Conservation (phyloP, 1,140 invertebrate genomes). For the Atta cephalotes region DNA sequence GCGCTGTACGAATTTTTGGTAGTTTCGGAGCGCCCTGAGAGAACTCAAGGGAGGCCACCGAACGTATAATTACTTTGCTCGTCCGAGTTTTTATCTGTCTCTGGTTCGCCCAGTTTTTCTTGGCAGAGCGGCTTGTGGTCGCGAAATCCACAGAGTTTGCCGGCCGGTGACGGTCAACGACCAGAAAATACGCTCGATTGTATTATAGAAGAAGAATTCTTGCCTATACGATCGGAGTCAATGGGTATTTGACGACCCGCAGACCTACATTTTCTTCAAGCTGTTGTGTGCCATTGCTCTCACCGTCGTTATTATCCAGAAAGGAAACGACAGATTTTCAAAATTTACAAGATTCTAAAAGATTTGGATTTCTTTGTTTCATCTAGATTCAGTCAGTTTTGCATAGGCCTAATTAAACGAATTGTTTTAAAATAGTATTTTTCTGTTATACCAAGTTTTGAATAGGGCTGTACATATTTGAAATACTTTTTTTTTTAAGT, state of each 20-base stretch:
- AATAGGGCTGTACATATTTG: no score
- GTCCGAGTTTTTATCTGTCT: conserved; percentile 77
- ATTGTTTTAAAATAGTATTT: background rate
- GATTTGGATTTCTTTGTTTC: background rate
- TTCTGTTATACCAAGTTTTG: background rate
- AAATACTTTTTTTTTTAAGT: no score
- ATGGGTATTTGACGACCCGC: conserved; percentile 77
- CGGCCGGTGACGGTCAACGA: conserved; percentile 79
- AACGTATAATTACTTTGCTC: conserved; percentile 75
- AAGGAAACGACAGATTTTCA: background rate
- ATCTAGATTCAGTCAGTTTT: background rate
- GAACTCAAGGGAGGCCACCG: conserved; percentile 61
- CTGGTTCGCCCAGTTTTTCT: conserved; percentile 80
- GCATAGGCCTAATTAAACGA: background rate
- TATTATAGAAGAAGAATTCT: conserved; percentile 74
- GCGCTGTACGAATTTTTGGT: conserved; percentile 49
- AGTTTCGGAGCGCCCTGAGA: conserved; percentile 62
- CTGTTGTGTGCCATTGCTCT: background rate
- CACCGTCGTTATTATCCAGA: background rate
- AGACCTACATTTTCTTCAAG: conserved; percentile 80
- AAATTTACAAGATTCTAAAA: background rate
- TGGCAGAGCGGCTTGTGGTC: conserved; percentile 15
- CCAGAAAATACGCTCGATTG: conserved; percentile 77
- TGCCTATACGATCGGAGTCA: conserved; percentile 64
- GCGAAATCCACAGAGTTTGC: conserved; percentile 66